phyloP scores from a whole-genome alignment of 1,140 invertebrate genomes.

The Bradynema listronoti region DNA sequence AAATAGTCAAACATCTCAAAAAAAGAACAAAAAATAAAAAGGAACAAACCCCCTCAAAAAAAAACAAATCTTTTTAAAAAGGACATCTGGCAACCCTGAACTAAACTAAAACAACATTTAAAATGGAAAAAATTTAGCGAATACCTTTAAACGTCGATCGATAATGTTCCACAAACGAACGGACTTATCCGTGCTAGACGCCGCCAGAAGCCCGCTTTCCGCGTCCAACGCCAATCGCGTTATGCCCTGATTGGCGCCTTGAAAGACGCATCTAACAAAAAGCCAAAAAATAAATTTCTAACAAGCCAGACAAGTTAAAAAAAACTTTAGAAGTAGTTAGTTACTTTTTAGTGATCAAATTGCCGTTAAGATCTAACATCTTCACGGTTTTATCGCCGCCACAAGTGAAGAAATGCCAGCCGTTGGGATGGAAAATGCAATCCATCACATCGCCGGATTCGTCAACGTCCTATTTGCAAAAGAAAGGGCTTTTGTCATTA shows the following conservation, averaged over 20 bases:
- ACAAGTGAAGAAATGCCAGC: slow-evolving; percentile 36
- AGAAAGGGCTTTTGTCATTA: too few species aligned
- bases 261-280: slow-evolving; percentile 20
- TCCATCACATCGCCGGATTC: slow-evolving; percentile 43
- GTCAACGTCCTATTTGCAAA: slow-evolving; percentile 44
- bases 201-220: slow-evolving; percentile 26
- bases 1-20: too few species aligned
- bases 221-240: slow-evolving; percentile 35
- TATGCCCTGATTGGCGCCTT: slow-evolving; percentile 33
- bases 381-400: slow-evolving; percentile 40
- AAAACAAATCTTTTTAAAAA: too few species aligned
- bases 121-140: background rate
- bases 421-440: slow-evolving; percentile 33
- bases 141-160: slow-evolving; percentile 16
- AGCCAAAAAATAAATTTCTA: background rate
- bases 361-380: slow-evolving; percentile 26
- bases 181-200: slow-evolving; percentile 34
- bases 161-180: slow-evolving; percentile 31
- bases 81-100: too few species aligned
- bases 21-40: too few species aligned
- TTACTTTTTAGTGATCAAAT: slow-evolving; percentile 26
- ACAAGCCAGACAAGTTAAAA: background rate
- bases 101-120: background rate
- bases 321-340: background rate
- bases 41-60: too few species aligned